These are phyloP conservation scores for Metallyticus violacea DNA, from an alignment of 2,888 invertebrate genomes.

Conservation along the genomic window DNA sequence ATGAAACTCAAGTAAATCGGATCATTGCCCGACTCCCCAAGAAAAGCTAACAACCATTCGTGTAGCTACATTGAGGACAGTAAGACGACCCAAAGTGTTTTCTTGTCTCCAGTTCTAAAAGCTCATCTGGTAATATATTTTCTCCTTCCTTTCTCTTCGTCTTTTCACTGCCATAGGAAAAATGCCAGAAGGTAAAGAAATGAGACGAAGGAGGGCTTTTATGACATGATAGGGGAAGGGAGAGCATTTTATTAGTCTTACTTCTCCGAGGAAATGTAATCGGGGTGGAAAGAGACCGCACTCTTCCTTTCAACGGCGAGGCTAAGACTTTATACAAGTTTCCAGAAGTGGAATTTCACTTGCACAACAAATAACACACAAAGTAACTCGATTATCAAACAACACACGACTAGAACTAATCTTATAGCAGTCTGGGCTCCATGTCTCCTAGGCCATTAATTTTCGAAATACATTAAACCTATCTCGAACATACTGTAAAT, in stretches of 20 bases:
- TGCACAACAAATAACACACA: not conserved
- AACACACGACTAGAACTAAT: not conserved
- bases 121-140: too few relatives aligned
- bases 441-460: too few relatives aligned
- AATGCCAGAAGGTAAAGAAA: not conserved
- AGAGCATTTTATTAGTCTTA: not conserved
- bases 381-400: not conserved
- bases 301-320: not conserved
- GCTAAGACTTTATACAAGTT: not conserved
- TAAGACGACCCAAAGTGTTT: not conserved
- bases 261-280: not conserved
- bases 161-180: not conserved
- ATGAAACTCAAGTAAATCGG: not conserved
- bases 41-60: not conserved
- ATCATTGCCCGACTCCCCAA: not conserved
- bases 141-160: too few relatives aligned
- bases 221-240: not conserved
- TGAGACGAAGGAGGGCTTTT: not conserved
- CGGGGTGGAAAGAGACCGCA: not conserved
- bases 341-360: not conserved
- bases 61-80: not conserved
- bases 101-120: not conserved
- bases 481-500: too few relatives aligned
- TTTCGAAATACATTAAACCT: too few relatives aligned
- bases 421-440: too few relatives aligned